phyloP scores from a whole-genome alignment of 2,113 vertebrate species.

The Ginglymostoma cirratum region DNA sequence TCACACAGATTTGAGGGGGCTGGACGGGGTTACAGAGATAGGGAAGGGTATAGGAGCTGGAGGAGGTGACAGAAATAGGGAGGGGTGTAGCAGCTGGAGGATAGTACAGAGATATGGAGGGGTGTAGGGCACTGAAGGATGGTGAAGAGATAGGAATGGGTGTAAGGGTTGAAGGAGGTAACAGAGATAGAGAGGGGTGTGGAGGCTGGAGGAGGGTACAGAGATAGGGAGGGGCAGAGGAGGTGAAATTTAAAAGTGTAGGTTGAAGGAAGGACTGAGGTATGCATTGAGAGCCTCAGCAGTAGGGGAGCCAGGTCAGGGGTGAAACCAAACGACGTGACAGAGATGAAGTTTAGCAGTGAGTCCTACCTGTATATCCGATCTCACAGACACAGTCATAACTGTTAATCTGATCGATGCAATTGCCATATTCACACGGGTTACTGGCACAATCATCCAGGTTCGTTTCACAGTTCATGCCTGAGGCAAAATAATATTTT shows the following conservation, averaged over 20 bases:
- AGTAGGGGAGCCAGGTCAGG: not conserved
- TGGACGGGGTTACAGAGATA: not conserved
- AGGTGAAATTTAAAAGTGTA: not conserved
- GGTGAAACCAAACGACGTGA: not conserved
- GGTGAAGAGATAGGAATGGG: not conserved
- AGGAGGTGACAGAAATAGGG: too few species aligned
- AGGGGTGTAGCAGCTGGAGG: not conserved
- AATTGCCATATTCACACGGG: conserved; percentile 81
- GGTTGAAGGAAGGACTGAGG: too few species aligned
- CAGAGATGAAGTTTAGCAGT: not conserved
- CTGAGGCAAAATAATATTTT: conserved; percentile 49
- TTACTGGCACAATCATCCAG: conserved; percentile 84
- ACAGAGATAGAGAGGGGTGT: not conserved
- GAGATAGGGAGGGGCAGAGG: not conserved
- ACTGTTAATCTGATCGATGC: conserved; percentile 85
- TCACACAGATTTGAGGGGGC: not conserved
- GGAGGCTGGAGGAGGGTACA: too few species aligned
- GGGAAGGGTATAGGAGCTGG: too few species aligned
- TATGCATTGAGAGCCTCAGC: not conserved
- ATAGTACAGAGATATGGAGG: not conserved
- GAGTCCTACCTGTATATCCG: conserved; percentile 76
- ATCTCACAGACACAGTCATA: conserved; percentile 84
- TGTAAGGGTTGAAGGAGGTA: not conserved
- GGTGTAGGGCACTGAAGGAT: too few species aligned
- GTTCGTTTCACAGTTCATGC: conserved; percentile 85